These are phyloP conservation scores for Dolichallabes microphthalmus DNA, from an alignment of 2,113 vertebrate genomes.

Conservation along the genomic window DNA sequence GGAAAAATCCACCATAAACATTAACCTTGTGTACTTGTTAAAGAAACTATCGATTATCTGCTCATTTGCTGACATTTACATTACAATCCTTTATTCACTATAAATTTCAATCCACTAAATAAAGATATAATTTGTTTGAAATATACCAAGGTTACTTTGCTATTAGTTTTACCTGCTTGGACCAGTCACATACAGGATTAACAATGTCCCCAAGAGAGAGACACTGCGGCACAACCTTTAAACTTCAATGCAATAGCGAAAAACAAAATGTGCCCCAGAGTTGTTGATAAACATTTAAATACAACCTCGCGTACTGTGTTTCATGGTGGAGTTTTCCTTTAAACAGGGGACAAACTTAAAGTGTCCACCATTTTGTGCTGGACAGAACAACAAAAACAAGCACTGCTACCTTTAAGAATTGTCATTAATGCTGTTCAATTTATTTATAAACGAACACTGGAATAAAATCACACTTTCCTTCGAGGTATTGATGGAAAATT, in stretches of 20 bases:
- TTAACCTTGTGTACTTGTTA: background rate
- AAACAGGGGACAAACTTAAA: background rate
- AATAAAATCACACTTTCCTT: background rate
- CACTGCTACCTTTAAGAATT: background rate
- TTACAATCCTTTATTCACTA: too few relatives aligned
- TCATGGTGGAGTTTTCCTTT: constrained; percentile 6
- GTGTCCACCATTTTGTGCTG: background rate
- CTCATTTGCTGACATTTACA: too few relatives aligned
- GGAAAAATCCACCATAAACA: background rate
- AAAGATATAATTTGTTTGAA: background rate
- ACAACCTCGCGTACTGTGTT: background rate
- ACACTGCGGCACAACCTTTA: background rate
- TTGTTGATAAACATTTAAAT: background rate
- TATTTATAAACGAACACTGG: background rate
- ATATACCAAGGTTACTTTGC: background rate
- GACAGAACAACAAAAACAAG: background rate
- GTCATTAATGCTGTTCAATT: background rate
- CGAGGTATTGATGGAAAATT: background rate
- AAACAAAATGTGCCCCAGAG: background rate
- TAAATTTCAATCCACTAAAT: too few relatives aligned
- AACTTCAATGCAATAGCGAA: too few relatives aligned
- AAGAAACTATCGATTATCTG: background rate
- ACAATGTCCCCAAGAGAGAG: background rate
- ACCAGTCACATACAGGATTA: background rate
- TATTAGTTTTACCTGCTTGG: background rate